These are phyloP conservation scores for Anaspis maculata DNA, from an alignment of 2,888 invertebrate species.

Conservation along the genomic window DNA sequence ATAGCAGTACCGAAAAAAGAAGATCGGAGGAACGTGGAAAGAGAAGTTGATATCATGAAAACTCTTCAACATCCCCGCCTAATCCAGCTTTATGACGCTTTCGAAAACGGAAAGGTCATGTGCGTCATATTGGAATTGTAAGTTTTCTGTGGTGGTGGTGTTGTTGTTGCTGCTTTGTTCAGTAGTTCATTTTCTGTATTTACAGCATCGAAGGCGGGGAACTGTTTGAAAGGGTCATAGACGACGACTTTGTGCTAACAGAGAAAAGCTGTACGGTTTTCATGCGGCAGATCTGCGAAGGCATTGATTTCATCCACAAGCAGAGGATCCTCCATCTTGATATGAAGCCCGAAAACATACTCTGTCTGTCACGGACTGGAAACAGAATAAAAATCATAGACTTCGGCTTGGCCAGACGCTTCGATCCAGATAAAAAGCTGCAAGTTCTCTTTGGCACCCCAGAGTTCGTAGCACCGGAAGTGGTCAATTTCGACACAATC, in stretches of 20 bases:
- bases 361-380: constrained; percentile 92
- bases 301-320: constrained; percentile 93
- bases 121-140: constrained; percentile 97
- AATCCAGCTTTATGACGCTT: constrained; percentile 96
- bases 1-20: constrained; percentile 78
- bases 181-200: too few relatives aligned
- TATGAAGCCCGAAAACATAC: constrained; percentile 98
- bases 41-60: constrained; percentile 96
- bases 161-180: constrained; percentile 2
- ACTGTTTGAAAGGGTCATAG: constrained; percentile 96
- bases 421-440: constrained; percentile 84
- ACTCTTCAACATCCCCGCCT: constrained; percentile 88
- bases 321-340: constrained; percentile 95
- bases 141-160: constrained; percentile 47
- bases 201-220: constrained; percentile 96
- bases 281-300: constrained; percentile 96
- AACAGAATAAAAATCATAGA: constrained; percentile 98
- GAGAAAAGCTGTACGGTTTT: constrained; percentile 95
- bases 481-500: constrained; percentile 96
- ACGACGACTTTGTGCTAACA: constrained; percentile 94
- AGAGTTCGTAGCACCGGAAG: constrained; percentile 98
- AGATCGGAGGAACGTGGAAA: constrained; percentile 83
- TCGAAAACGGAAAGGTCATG: constrained; percentile 89
- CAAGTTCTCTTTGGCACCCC: constrained; percentile 96
- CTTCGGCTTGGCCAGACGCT: constrained; percentile 91